These are phyloP conservation scores for Crax fasciolata DNA, from an alignment of 2,797 vertebrate genomes.

Conservation along the genomic window DNA sequence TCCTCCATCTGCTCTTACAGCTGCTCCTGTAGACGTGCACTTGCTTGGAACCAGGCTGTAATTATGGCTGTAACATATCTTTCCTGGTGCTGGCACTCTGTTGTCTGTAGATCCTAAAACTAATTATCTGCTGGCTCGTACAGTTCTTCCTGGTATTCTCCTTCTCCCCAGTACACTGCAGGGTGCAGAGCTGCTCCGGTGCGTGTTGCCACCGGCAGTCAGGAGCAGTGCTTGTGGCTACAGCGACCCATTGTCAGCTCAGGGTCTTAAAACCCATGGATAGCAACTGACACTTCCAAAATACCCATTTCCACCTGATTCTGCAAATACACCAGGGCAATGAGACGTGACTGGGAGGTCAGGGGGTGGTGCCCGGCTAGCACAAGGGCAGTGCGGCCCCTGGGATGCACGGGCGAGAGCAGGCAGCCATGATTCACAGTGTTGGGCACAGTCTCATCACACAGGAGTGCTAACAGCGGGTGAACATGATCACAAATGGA, in stretches of 20 bases:
- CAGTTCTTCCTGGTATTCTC: neutral
- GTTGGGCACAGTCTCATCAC: neutral
- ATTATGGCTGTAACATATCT: neutral
- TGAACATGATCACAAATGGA: neutral
- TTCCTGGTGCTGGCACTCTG: constrained; percentile 17
- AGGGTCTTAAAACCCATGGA: neutral
- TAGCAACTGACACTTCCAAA: neutral
- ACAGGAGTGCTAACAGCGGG: neutral
- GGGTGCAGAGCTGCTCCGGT: neutral
- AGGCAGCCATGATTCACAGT: neutral
- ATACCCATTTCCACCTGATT: too few relatives aligned
- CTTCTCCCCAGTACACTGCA: neutral
- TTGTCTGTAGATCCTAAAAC: neutral
- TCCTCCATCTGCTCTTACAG: constrained; percentile 5
- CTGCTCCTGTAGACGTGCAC: neutral
- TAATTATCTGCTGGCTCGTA: neutral
- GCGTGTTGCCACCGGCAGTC: neutral
- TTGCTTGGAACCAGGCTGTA: neutral
- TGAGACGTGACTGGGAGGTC: too few relatives aligned
- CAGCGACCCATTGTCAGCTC: neutral
- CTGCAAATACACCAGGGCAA: rapidly evolving
- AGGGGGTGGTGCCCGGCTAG: neutral
- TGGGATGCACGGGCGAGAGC: neutral
- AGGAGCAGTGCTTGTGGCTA: neutral
- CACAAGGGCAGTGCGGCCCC: neutral